These are phyloP conservation scores for Hycleus phaleratus DNA, from an alignment of 1,140 invertebrate genomes.

Conservation along the genomic window DNA sequence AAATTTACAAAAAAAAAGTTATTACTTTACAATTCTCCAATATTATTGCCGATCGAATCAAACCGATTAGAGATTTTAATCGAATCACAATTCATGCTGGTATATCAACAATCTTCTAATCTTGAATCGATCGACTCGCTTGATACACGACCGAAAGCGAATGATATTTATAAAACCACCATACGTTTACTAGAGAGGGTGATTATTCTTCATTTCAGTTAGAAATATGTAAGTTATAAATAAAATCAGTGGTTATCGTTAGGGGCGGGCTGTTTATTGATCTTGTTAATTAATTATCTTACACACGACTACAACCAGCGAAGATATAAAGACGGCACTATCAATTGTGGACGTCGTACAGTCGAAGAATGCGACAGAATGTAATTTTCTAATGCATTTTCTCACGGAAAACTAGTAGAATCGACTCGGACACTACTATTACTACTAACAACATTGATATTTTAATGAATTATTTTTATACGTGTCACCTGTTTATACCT, in stretches of 20 bases:
- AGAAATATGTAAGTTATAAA: conserved; percentile 6
- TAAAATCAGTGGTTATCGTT: conserved; percentile 4
- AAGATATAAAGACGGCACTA: background rate
- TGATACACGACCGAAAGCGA: background rate
- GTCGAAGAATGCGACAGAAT: conserved; percentile 8
- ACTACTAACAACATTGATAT: too few species aligned
- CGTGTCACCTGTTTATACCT: background rate
- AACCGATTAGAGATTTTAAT: too few species aligned
- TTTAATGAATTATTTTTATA: background rate
- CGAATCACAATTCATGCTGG: too few species aligned
- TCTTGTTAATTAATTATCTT: conserved; percentile 15
- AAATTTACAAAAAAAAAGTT: too few species aligned
- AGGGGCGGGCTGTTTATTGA: conserved; percentile 10
- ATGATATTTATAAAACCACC: conserved; percentile 10
- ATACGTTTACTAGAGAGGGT: conserved; percentile 3
- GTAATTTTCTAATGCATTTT: too few species aligned
- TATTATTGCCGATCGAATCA: too few species aligned
- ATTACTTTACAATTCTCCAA: too few species aligned
- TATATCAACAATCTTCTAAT: too few species aligned
- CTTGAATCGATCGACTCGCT: background rate
- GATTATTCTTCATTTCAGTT: conserved; percentile 16
- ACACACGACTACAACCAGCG: background rate
- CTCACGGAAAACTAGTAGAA: too few species aligned
- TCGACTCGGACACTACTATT: too few species aligned
- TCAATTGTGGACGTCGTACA: conserved; percentile 6